These are phyloP conservation scores for Conus ventricosus DNA, from an alignment of 1,140 invertebrate genomes.

Conservation along the genomic window DNA sequence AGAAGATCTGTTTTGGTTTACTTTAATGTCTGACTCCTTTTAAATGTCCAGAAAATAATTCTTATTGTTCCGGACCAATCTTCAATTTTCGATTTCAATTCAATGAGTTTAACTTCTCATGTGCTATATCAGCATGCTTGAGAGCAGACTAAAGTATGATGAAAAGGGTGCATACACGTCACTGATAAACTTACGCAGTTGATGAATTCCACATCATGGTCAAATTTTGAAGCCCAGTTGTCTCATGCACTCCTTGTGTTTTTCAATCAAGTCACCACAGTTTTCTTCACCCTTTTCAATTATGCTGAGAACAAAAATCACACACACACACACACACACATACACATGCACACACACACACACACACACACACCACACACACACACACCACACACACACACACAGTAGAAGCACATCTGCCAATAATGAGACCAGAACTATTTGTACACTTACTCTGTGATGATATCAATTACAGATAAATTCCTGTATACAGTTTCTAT, in stretches of 20 bases:
- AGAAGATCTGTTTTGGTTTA: no score
- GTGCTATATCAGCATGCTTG: no score
- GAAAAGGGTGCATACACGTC: no score
- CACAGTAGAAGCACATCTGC: background rate
- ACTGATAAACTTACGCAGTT: no score
- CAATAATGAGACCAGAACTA: background rate
- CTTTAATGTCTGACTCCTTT: no score
- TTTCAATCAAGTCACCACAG: constrained; percentile 92
- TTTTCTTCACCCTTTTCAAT: constrained; percentile 95
- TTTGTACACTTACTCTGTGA: background rate
- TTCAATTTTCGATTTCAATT: no score
- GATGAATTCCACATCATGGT: constrained; percentile 38
- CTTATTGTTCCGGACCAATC: no score
- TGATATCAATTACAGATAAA: background rate
- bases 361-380: background rate
- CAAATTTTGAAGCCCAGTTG: constrained; percentile 96
- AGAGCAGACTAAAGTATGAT: no score
- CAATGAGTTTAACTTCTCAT: no score
- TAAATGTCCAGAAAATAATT: no score
- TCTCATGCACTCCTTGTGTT: constrained; percentile 97
- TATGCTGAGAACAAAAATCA: constrained; percentile 82
- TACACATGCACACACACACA: background rate
- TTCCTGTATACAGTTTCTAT: background rate
- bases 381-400: no score
- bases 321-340: constrained; percentile 2